Conservation (phyloP, 2,113 vertebrate genomes). For the Chrysochloris asiatica region DNA sequence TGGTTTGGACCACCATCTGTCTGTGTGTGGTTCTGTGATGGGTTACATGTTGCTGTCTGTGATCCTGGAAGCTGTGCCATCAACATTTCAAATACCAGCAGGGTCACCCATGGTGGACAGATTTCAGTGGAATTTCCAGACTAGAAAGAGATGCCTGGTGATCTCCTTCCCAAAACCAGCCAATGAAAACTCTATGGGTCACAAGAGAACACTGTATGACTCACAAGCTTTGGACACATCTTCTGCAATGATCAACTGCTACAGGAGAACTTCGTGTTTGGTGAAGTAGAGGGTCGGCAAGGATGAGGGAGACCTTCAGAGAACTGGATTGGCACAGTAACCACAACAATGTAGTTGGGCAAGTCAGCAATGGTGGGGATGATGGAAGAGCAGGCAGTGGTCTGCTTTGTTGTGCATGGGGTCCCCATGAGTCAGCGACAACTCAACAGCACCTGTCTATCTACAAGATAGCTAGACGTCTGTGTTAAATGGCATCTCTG, state of each 20-base stretch:
- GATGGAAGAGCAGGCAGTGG: not conserved
- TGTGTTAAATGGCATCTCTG: not conserved
- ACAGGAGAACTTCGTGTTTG: not conserved
- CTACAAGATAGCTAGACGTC: not conserved
- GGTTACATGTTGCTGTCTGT: not conserved
- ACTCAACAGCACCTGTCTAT: not conserved
- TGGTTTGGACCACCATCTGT: not conserved
- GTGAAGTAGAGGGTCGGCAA: not conserved
- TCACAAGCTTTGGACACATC: not conserved
- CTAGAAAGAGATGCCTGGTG: not conserved
- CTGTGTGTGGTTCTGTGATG: not conserved
- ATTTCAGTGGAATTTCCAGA: not conserved
- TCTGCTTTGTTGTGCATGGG: not conserved
- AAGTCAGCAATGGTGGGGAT: not conserved
- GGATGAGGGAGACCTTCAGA: not conserved
- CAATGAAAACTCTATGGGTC: not conserved
- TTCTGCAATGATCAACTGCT: not conserved
- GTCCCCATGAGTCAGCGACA: not conserved
- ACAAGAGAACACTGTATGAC: not conserved
- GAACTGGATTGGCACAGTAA: not conserved
- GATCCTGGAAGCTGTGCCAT: not conserved
- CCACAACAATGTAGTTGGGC: not conserved
- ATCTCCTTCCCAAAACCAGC: not conserved
- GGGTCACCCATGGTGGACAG: not conserved
- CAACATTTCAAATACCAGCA: not conserved